Conservation (phyloP, 2,888 invertebrate genomes). For the Pyrochroa serraticornis region DNA sequence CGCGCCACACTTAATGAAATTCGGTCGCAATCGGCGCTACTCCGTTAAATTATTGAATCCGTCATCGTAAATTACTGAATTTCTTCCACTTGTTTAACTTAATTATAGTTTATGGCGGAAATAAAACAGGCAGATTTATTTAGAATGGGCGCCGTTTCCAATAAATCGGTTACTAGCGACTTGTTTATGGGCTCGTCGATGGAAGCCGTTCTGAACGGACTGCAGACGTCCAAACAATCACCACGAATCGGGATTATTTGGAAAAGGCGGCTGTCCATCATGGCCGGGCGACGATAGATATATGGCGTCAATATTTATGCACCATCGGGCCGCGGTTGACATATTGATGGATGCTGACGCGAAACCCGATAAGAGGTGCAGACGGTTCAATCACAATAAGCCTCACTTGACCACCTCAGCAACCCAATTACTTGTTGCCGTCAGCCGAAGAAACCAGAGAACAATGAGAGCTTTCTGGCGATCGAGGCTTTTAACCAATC, state of each 20-base stretch:
- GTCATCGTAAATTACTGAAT: constrained; percentile 48
- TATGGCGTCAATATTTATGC: constrained; percentile 58
- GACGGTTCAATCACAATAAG: too few relatives aligned
- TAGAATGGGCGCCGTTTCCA: constrained; percentile 45
- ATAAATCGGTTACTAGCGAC: constrained; percentile 44
- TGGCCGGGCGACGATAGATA: constrained; percentile 50
- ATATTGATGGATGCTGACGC: constrained; percentile 51
- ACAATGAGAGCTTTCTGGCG: background rate
- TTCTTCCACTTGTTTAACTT: constrained; percentile 49
- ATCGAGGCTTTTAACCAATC: too few relatives aligned
- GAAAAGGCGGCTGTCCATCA: constrained; percentile 47
- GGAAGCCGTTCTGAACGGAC: constrained; percentile 42
- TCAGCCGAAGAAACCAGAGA: too few relatives aligned
- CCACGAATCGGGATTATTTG: constrained; percentile 44
- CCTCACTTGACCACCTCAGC: too few relatives aligned
- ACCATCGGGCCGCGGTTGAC: constrained; percentile 44
- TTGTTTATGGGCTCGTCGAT: constrained; percentile 48
- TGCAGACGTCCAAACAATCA: constrained; percentile 34
- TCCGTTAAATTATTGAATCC: constrained; percentile 38
- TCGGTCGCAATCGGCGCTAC: background rate
- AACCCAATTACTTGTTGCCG: too few relatives aligned
- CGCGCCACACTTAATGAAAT: constrained; percentile 5
- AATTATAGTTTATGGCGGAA: constrained; percentile 50
- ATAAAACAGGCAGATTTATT: constrained; percentile 46
- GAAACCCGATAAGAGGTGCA: constrained; percentile 26